Conservation (phyloP, 2,888 invertebrate species). For the Agonopterix heracliana region DNA sequence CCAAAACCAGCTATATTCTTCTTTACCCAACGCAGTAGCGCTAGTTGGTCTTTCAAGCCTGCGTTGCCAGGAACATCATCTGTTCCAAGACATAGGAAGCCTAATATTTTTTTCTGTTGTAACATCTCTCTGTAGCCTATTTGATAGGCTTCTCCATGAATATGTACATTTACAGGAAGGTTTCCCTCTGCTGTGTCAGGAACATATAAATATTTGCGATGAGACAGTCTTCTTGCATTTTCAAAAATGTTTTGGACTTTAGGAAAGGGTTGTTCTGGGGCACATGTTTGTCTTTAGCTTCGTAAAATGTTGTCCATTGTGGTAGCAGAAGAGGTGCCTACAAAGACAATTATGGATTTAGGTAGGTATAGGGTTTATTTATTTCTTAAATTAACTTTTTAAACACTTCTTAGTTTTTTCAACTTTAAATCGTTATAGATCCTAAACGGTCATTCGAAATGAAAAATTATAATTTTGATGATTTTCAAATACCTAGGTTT, state of each 20-base stretch:
- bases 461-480: no score
- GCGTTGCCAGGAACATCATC: no score
- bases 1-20: no score
- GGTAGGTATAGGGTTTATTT: no score
- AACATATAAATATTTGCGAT: constrained; percentile 43
- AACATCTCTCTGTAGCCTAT: constrained; percentile 18
- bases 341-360: constrained; percentile 2
- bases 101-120: constrained; percentile 15
- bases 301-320: constrained; percentile 22
- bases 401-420: no score
- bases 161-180: constrained; percentile 26
- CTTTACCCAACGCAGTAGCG: no score
- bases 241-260: neutral
- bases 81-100: no score
- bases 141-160: constrained; percentile 33
- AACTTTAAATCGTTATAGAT: no score
- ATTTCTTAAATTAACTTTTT: no score
- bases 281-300: constrained; percentile 23
- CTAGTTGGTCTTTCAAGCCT: no score
- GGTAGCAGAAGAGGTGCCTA: constrained; percentile 36
- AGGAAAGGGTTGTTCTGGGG: constrained; percentile 18
- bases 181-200: constrained; percentile 33
- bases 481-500: no score
- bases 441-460: no score
- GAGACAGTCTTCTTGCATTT: constrained; percentile 41